phyloP scores from a whole-genome alignment of 2,888 invertebrate genomes.

The Cerastis leucographa region DNA sequence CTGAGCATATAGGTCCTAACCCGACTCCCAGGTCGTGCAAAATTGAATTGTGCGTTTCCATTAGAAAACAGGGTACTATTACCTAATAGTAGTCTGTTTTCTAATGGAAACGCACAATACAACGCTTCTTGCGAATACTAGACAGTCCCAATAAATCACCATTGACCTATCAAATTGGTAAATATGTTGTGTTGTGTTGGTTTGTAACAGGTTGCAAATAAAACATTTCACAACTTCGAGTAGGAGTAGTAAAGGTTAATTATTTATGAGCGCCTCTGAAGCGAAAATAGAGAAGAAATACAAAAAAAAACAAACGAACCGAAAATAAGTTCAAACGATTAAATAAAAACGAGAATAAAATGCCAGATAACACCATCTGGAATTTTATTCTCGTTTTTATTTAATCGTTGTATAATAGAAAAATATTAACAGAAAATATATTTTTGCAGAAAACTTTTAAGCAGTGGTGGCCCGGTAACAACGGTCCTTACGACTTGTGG shows the following conservation, averaged over 20 bases:
- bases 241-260: slow-evolving; percentile 19
- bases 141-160: not conserved
- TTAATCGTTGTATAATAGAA: no score
- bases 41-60: not conserved
- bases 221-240: not conserved
- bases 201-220: slow-evolving; percentile 3
- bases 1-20: not conserved
- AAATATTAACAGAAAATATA: no score
- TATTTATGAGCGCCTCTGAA: not conserved
- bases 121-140: not conserved
- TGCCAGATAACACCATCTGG: no score
- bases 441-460: not conserved
- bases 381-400: no score
- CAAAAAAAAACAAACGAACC: not conserved
- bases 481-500: not conserved
- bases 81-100: no score
- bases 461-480: not conserved
- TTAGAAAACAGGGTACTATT: not conserved
- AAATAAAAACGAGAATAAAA: not conserved
- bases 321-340: not conserved
- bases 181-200: no score
- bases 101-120: no score
- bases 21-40: not conserved
- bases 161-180: no score
- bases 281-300: not conserved